phyloP scores from a whole-genome alignment of 2,797 vertebrate genomes.

The Brachymystax lenok region DNA sequence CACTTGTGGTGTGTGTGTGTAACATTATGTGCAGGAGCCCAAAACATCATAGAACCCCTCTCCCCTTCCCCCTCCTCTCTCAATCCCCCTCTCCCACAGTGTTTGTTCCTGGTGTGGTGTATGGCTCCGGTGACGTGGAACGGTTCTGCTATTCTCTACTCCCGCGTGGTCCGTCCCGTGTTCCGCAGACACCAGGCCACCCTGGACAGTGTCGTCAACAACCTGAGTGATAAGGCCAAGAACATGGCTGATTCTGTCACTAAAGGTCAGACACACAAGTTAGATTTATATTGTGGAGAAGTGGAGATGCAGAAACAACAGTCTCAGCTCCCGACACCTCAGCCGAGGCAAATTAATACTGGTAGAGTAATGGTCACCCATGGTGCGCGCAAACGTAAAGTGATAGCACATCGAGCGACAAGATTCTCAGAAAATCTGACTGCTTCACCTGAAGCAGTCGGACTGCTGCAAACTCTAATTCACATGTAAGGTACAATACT shows the following conservation, averaged over 20 bases:
- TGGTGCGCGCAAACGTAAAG: no score
- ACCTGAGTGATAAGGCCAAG: conserved; percentile 79
- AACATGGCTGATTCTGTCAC: conserved; percentile 72
- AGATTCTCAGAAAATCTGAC: no score
- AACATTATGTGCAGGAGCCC: not conserved
- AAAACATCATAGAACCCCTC: not conserved
- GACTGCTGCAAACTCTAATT: no score
- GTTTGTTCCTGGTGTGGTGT: conserved; percentile 93
- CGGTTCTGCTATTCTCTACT: conserved; percentile 87
- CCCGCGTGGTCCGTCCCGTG: conserved; percentile 80
- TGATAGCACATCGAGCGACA: no score
- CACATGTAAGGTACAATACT: no score
- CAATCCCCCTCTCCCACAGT: conserved; percentile 69
- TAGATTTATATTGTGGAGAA: not conserved
- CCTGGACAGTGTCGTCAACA: conserved; percentile 80
- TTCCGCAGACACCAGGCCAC: conserved; percentile 86
- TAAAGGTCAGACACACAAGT: conserved; percentile 72
- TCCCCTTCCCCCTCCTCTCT: not conserved
- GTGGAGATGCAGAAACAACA: no score
- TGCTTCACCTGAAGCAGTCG: no score
- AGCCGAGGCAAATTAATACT: no score
- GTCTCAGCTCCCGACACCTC: no score
- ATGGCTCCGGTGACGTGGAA: conserved; percentile 93
- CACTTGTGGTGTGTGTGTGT: no score
- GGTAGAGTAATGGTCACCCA: no score